Evolutionary conservation across 2,797 vertebrate species (phyloP).

Genomic region (Rhinichthys osculus): DNA sequence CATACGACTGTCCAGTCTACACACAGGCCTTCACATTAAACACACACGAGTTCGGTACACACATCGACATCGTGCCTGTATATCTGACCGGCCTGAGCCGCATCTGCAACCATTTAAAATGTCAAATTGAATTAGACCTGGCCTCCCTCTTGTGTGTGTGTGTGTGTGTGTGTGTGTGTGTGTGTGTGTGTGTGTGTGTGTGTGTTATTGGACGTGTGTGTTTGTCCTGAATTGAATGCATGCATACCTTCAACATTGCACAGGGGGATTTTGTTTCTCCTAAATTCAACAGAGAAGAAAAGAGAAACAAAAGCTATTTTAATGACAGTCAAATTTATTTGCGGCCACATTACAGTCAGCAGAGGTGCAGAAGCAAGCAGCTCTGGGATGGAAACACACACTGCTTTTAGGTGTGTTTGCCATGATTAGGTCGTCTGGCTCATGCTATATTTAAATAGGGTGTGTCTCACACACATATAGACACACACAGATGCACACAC

Average conservation of each 20-base stretch:
- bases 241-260: constrained; percentile 39
- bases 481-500: neutral
- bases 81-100: constrained; percentile 36
- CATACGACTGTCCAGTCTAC: constrained; percentile 21
- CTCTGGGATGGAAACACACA: constrained; percentile 12
- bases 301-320: constrained; percentile 12
- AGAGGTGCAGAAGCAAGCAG: neutral
- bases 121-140: constrained; percentile 49
- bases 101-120: constrained; percentile 59
- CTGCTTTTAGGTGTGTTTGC: constrained; percentile 18
- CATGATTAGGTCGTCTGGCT: constrained; percentile 42
- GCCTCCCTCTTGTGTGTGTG: constrained; percentile 35
- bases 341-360: neutral
- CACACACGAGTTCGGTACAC: neutral
- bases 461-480: constrained; percentile 14
- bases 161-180: constrained; percentile 2
- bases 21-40: constrained; percentile 6
- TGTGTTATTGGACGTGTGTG: neutral
- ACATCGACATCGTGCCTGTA: constrained; percentile 25
- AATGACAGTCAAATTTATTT: constrained; percentile 20
- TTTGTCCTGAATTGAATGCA: constrained; percentile 29
- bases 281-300: constrained; percentile 14
- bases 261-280: constrained; percentile 5
- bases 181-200: constrained; percentile 30
- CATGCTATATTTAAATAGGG: constrained; percentile 49